Percentiles rank a stretch among this genome's conserved stretches.
phyloP scores from a whole-genome alignment of 2,113 vertebrate genomes.

The Ailurus styani region DNA sequence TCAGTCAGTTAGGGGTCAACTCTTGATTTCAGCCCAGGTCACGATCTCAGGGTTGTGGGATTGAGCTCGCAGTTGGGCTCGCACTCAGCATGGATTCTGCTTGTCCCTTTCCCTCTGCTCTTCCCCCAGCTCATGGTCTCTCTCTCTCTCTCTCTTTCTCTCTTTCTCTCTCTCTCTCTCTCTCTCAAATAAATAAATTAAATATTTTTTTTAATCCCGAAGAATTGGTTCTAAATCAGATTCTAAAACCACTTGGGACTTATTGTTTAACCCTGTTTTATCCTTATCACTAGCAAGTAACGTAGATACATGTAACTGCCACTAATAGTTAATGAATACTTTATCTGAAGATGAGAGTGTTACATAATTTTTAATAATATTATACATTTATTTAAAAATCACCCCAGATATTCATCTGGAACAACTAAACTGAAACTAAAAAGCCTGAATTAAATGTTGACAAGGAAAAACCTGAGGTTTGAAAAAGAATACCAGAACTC shows the following conservation, averaged over 20 bases:
- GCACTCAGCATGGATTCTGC: too few relatives aligned
- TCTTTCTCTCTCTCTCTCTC: not conserved
- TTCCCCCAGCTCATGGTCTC: not conserved
- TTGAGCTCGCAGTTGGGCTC: too few relatives aligned
- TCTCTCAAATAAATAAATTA: too few relatives aligned
- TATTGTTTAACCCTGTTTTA: not conserved
- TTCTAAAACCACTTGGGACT: not conserved
- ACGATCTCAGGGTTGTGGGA: too few relatives aligned
- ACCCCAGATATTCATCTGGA: not conserved
- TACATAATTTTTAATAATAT: not conserved
- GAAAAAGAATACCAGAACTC: not conserved
- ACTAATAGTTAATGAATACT: not conserved
- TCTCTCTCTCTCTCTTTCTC: not conserved
- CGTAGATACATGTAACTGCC: not conserved
- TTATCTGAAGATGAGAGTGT: not conserved
- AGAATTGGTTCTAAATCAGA: not conserved
- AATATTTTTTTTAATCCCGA: not conserved
- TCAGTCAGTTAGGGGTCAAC: too few relatives aligned
- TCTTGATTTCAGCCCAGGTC: too few relatives aligned
- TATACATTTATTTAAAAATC: constrained; percentile 3
- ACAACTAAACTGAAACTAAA: not conserved
- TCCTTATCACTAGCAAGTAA: not conserved
- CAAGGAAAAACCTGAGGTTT: not conserved
- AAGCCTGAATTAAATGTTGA: constrained; percentile 13
- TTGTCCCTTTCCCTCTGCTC: not conserved